Conservation (phyloP, 2,888 invertebrate genomes). For the Xylota sylvarum region DNA sequence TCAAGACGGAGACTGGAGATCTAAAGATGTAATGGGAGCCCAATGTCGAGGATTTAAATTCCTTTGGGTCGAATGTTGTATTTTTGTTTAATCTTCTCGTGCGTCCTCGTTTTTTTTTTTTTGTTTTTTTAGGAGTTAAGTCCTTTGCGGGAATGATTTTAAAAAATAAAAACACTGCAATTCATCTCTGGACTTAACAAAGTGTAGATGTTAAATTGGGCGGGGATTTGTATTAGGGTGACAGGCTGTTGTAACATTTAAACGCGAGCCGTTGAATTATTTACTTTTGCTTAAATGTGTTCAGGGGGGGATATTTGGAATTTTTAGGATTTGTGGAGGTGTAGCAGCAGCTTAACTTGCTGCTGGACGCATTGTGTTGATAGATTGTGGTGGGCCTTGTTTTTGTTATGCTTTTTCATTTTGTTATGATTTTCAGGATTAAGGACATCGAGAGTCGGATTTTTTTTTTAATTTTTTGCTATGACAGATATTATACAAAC, state of each 20-base stretch:
- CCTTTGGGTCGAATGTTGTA: constrained; percentile 44
- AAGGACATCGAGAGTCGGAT: neutral
- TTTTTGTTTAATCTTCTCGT: constrained; percentile 28
- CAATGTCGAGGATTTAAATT: constrained; percentile 57
- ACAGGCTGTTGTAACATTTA: constrained; percentile 62
- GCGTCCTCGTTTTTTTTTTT: neutral
- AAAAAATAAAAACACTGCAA: constrained; percentile 30
- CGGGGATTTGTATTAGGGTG: constrained; percentile 61
- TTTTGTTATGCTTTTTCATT: constrained; percentile 1
- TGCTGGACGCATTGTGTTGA: constrained; percentile 20
- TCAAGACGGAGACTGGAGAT: neutral
- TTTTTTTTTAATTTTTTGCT: neutral
- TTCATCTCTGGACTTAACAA: constrained; percentile 53
- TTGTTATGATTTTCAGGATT: neutral
- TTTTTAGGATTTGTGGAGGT: neutral
- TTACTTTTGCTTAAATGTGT: constrained; percentile 40
- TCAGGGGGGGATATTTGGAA: too few species aligned
- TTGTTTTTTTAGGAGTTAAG: neutral
- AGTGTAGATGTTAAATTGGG: constrained; percentile 67
- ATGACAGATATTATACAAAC: neutral
- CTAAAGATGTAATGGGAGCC: constrained; percentile 18
- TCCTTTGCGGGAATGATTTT: constrained; percentile 34
- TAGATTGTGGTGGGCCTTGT: neutral
- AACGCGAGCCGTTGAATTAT: constrained; percentile 62
- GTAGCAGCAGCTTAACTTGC: constrained; percentile 31